These are phyloP conservation scores for Temnothorax unifasciatus DNA, from an alignment of 2,888 invertebrate species.

Conservation along the genomic window DNA sequence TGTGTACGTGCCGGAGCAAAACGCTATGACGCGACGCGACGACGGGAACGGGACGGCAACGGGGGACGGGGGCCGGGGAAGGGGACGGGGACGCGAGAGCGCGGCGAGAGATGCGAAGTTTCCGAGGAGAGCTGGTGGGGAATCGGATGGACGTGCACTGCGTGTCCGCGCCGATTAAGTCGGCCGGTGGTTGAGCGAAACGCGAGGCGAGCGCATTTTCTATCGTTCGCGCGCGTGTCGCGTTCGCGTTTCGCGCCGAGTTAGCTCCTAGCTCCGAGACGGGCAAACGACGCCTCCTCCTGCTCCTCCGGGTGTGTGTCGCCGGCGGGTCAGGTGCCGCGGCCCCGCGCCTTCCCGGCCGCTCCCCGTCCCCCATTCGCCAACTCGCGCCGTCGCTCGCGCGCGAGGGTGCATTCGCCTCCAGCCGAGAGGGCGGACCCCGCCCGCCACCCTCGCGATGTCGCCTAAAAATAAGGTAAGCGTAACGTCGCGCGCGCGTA, in stretches of 20 bases:
- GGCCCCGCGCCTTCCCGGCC: slow-evolving; percentile 44
- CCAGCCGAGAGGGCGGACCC: slow-evolving; percentile 37
- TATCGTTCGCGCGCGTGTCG: slow-evolving; percentile 73
- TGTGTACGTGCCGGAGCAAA: slow-evolving; percentile 54
- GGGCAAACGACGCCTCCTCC: neutral
- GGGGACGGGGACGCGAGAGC: slow-evolving; percentile 44
- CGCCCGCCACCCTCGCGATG: slow-evolving; percentile 65
- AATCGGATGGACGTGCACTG: slow-evolving; percentile 76
- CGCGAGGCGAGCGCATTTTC: slow-evolving; percentile 75
- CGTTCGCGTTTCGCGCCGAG: slow-evolving; percentile 67
- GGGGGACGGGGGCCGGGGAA: neutral
- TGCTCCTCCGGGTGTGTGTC: neutral
- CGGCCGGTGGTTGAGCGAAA: slow-evolving; percentile 76
- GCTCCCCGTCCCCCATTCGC: slow-evolving; percentile 35
- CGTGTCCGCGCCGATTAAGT: slow-evolving; percentile 77
- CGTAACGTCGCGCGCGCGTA: slow-evolving; percentile 26
- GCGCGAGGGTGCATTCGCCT: slow-evolving; percentile 67
- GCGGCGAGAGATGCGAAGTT: slow-evolving; percentile 67
- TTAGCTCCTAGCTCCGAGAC: neutral
- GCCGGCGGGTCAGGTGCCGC: slow-evolving; percentile 68
- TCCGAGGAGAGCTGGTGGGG: slow-evolving; percentile 69
- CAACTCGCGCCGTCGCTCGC: slow-evolving; percentile 12
- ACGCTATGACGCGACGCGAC: slow-evolving; percentile 16
- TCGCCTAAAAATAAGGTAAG: slow-evolving; percentile 81
- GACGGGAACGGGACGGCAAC: neutral